Evolutionary conservation across 2,113 vertebrate genomes (phyloP).

Genomic region (Lampris megalopsis): DNA sequence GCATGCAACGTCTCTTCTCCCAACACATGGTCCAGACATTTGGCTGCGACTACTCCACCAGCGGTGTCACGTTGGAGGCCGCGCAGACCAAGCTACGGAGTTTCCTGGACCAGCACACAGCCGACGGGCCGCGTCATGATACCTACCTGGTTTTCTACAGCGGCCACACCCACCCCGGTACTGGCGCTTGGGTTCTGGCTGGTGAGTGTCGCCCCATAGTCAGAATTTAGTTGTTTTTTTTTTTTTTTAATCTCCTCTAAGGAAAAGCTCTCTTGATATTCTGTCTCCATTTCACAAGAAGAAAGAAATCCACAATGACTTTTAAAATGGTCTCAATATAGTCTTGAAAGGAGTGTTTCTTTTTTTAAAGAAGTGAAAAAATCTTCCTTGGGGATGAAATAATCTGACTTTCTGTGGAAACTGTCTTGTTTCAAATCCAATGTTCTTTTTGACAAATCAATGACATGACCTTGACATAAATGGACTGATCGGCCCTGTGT

Average conservation of each 20-base stretch:
- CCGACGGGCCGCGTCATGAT: constrained; percentile 95
- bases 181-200: constrained; percentile 93
- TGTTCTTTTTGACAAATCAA: too few relatives aligned
- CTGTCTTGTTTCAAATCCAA: too few relatives aligned
- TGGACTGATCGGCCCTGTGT: too few relatives aligned
- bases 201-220: constrained; percentile 77
- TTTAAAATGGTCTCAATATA: too few relatives aligned
- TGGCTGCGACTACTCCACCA: constrained; percentile 97
- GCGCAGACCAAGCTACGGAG: constrained; percentile 89
- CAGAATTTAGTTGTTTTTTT: background rate
- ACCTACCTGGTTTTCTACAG: constrained; percentile 97
- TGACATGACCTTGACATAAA: too few relatives aligned
- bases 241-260: background rate
- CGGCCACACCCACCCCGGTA: constrained; percentile 90
- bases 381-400: too few relatives aligned
- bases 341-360: too few relatives aligned
- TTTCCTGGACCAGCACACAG: constrained; percentile 94
- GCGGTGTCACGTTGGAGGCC: constrained; percentile 90
- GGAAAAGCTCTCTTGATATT: background rate
- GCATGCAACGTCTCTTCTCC: constrained; percentile 95
- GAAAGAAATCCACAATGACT: too few relatives aligned
- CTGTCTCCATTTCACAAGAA: too few relatives aligned
- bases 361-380: too few relatives aligned
- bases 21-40: constrained; percentile 97
- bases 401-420: too few relatives aligned